Conservation (phyloP, 2,888 invertebrate genomes). For the Galerucella nymphaeae region DNA sequence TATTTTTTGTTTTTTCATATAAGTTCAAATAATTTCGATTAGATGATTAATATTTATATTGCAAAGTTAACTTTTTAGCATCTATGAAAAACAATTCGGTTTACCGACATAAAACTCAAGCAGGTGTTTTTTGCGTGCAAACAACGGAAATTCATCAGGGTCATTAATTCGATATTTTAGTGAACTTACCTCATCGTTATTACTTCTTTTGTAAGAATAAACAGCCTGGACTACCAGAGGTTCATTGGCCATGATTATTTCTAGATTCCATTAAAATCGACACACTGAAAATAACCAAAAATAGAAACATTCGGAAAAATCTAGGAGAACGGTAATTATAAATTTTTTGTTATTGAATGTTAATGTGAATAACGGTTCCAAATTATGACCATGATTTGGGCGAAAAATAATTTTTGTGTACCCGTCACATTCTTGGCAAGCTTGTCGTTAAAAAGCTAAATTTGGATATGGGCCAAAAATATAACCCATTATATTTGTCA, state of each 20-base stretch:
- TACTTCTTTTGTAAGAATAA: constrained; percentile 93
- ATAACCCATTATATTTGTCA: constrained; percentile 52
- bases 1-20: too few relatives aligned
- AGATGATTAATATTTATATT: too few relatives aligned
- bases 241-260: constrained; percentile 68
- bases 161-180: neutral
- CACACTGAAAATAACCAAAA: constrained; percentile 31
- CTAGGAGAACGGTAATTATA: constrained; percentile 22
- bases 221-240: constrained; percentile 86
- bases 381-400: constrained; percentile 55
- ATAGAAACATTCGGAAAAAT: constrained; percentile 6
- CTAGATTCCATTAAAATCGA: constrained; percentile 31
- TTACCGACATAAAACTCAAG: neutral
- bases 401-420: constrained; percentile 61
- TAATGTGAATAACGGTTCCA: constrained; percentile 18
- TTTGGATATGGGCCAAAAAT: constrained; percentile 58
- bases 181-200: constrained; percentile 91
- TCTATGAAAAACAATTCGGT: too few relatives aligned
- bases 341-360: constrained; percentile 28
- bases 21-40: too few relatives aligned
- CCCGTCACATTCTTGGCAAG: constrained; percentile 66
- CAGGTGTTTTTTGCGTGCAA: neutral
- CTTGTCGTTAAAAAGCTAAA: constrained; percentile 50
- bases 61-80: too few relatives aligned
- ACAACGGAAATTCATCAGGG: neutral